Evolutionary conservation across 2,888 invertebrate species (phyloP).

Genomic region (Lordiphosa fenestrarum): DNA sequence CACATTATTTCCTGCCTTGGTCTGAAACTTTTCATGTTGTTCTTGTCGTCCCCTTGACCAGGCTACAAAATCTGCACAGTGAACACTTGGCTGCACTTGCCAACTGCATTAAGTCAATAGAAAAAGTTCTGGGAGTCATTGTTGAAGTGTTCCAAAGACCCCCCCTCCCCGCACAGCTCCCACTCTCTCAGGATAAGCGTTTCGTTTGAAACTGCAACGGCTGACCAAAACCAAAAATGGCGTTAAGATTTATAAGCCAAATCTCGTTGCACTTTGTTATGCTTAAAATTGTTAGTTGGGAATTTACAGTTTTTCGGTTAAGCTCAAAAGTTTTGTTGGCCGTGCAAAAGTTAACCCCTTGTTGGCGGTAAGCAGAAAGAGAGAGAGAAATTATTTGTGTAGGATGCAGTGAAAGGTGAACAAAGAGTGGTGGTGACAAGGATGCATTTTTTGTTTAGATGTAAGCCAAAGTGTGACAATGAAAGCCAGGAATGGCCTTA

Average conservation of each 20-base stretch:
- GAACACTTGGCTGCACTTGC: slow-evolving; percentile 60
- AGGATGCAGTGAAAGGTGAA: slow-evolving; percentile 2
- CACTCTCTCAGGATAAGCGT: slow-evolving; percentile 49
- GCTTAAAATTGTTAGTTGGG: slow-evolving; percentile 62
- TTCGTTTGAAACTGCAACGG: slow-evolving; percentile 33
- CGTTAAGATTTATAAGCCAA: slow-evolving; percentile 64
- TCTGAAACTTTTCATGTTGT: slow-evolving; percentile 49
- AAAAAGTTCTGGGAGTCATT: slow-evolving; percentile 62
- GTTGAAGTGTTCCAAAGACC: slow-evolving; percentile 30
- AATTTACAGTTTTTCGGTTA: slow-evolving; percentile 51
- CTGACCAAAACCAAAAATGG: slow-evolving; percentile 60
- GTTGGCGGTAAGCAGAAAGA: neutral
- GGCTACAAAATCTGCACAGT: slow-evolving; percentile 32
- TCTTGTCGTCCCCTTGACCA: slow-evolving; percentile 14
- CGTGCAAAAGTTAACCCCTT: slow-evolving; percentile 13
- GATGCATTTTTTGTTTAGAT: too few relatives aligned
- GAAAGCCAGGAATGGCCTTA: too few relatives aligned
- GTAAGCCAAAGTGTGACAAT: too few relatives aligned
- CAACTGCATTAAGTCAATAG: slow-evolving; percentile 72
- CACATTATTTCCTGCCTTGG: neutral
- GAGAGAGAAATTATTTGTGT: neutral
- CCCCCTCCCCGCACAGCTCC: neutral
- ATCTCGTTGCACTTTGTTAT: slow-evolving; percentile 68
- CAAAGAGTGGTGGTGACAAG: too few relatives aligned
- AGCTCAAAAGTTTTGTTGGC: slow-evolving; percentile 40